Conservation (phyloP, 1,140 invertebrate genomes). For the Hylaeus volcanicus region DNA sequence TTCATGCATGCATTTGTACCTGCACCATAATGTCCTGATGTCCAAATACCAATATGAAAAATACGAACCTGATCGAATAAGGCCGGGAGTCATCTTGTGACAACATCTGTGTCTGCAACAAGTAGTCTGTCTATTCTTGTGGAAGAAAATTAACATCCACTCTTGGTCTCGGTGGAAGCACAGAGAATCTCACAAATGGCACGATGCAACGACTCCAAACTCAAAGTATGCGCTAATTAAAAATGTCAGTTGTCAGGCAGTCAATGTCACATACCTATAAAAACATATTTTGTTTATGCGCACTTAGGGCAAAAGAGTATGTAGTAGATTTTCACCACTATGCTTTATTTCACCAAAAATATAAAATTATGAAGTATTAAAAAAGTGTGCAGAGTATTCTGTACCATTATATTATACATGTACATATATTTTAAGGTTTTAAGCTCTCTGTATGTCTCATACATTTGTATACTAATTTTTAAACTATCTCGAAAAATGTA, state of each 20-base stretch:
- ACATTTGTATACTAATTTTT: constrained; percentile 28
- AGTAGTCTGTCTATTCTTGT: constrained; percentile 59
- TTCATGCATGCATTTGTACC: constrained; percentile 63
- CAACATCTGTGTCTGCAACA: constrained; percentile 61
- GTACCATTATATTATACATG: constrained; percentile 45
- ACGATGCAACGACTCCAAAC: constrained; percentile 68
- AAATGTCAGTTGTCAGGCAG: constrained; percentile 74
- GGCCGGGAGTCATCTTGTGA: constrained; percentile 55
- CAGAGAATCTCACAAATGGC: constrained; percentile 67
- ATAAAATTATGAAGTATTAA: constrained; percentile 40
- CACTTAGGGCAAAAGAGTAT: constrained; percentile 67
- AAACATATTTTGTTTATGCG: constrained; percentile 67
- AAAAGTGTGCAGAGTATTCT: constrained; percentile 40
- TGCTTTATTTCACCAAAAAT: constrained; percentile 50
- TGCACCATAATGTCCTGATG: constrained; percentile 58
- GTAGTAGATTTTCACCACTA: constrained; percentile 61
- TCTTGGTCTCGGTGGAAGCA: constrained; percentile 66
- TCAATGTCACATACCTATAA: constrained; percentile 74
- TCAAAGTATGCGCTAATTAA: constrained; percentile 78
- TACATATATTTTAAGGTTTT: constrained; percentile 46
- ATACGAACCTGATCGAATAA: constrained; percentile 58
- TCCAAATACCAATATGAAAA: constrained; percentile 56
- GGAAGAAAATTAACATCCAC: constrained; percentile 61
- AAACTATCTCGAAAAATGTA: not conserved
- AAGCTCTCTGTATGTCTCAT: constrained; percentile 49